Evolutionary conservation across 2,797 vertebrate genomes (phyloP).

Genomic region (Pangasius djambal): DNA sequence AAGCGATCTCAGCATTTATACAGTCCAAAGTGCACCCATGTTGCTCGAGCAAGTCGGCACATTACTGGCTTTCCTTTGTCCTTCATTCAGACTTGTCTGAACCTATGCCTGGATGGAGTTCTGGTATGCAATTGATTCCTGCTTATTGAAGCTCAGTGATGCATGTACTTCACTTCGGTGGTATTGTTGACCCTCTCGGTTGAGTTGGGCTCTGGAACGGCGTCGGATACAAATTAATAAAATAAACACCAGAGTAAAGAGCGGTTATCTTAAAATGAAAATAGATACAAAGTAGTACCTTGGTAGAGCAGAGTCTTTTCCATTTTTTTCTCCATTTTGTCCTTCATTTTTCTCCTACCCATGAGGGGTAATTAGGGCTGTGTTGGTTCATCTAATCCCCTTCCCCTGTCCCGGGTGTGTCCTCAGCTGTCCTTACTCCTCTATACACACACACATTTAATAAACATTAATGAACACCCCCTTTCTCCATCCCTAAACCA

Average conservation of each 20-base stretch:
- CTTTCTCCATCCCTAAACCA: neutral
- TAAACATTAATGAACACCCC: constrained; percentile 2
- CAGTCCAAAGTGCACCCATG: constrained; percentile 33
- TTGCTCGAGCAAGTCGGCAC: constrained; percentile 7
- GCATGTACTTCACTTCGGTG: neutral
- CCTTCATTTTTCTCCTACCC: neutral
- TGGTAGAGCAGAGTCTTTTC: constrained; percentile 14
- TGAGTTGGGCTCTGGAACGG: neutral
- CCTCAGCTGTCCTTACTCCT: constrained; percentile 6
- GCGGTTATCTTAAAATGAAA: neutral
- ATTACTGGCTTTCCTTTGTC: constrained; percentile 19
- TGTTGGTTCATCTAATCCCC: constrained; percentile 49
- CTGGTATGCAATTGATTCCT: constrained; percentile 15
- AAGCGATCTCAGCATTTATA: constrained; percentile 51
- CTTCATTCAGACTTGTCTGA: constrained; percentile 11
- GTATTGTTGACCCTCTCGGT: neutral
- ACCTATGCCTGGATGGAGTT: neutral
- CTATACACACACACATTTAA: constrained; percentile 1
- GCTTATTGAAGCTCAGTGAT: constrained; percentile 4
- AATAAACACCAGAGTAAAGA: neutral
- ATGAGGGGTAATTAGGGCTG: constrained; percentile 26
- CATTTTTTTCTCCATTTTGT: neutral
- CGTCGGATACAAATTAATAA: neutral
- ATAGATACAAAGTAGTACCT: neutral
- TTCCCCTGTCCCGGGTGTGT: constrained; percentile 20